A percentile compares a stretch with the other conserved stretches of the same genome.
Conservation (phyloP, 2,113 vertebrate genomes). For the Nibea coibor region DNA sequence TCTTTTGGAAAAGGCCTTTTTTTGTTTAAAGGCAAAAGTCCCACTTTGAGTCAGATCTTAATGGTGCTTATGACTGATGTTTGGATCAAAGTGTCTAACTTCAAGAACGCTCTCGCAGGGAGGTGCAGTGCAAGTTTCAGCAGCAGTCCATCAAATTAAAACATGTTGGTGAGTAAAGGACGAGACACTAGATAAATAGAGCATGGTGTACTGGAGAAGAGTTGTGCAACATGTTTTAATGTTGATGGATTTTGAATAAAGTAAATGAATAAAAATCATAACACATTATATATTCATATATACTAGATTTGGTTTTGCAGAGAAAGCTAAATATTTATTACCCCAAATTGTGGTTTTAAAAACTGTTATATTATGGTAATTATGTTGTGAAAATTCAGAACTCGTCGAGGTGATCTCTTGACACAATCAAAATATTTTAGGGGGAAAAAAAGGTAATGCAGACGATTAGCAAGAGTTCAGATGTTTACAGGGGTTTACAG, state of each 20-base stretch:
- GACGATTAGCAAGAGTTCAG: background rate
- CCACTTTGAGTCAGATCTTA: background rate
- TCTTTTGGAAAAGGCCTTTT: background rate
- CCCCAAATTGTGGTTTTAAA: background rate
- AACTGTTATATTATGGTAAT: background rate
- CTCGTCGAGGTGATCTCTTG: background rate
- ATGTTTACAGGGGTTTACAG: background rate
- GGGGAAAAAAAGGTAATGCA: background rate
- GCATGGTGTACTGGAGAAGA: background rate
- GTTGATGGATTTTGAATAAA: background rate
- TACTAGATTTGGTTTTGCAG: background rate
- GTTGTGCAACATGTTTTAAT: background rate
- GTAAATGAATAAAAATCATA: no score
- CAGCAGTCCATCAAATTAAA: background rate
- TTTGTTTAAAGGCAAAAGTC: constrained; percentile 13
- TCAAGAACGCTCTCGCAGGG: background rate
- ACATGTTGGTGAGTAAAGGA: background rate
- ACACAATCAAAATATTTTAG: no score
- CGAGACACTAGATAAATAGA: background rate
- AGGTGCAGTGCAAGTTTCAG: background rate
- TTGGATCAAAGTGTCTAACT: constrained; percentile 1
- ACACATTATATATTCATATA: no score
- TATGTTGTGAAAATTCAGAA: background rate
- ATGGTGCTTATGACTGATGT: constrained; percentile 9
- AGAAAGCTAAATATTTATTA: background rate